Conservation (phyloP, 2,888 invertebrate genomes). For the Cosmorhoe ocellata region DNA sequence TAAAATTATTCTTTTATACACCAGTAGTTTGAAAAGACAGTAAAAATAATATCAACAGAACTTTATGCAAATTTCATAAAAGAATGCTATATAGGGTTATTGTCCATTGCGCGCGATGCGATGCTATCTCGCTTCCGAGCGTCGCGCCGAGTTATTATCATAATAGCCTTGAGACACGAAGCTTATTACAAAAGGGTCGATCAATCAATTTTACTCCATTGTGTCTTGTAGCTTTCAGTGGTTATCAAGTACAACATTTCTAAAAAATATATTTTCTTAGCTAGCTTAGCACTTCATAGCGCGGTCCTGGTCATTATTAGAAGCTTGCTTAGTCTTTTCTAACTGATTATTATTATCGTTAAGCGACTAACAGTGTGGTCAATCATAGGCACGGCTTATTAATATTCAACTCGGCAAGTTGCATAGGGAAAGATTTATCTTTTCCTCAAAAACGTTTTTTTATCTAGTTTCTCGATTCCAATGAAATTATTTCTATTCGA, state of each 20-base stretch:
- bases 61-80: conserved; percentile 72
- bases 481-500: too few species aligned
- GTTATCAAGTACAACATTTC: conserved; percentile 8
- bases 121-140: conserved; percentile 74
- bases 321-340: too few species aligned
- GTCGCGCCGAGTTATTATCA: conserved; percentile 75
- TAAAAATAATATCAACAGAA: conserved; percentile 50
- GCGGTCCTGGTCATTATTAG: too few species aligned
- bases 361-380: too few species aligned
- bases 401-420: too few species aligned
- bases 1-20: too few species aligned
- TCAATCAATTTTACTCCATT: conserved; percentile 67
- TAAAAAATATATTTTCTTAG: too few species aligned
- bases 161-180: conserved; percentile 76
- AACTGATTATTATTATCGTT: too few species aligned
- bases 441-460: too few species aligned
- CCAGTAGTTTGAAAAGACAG: conserved; percentile 7
- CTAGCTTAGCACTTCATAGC: conserved; percentile 10
- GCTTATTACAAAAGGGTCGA: conserved; percentile 62
- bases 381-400: too few species aligned
- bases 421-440: too few species aligned
- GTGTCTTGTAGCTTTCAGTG: conserved; percentile 44
- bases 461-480: too few species aligned
- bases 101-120: conserved; percentile 77
- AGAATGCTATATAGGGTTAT: conserved; percentile 76